Evolutionary conservation across 37 sponge, comb jelly and placozoan species (phyloP).

Genomic region (Beroe forskalii): DNA sequence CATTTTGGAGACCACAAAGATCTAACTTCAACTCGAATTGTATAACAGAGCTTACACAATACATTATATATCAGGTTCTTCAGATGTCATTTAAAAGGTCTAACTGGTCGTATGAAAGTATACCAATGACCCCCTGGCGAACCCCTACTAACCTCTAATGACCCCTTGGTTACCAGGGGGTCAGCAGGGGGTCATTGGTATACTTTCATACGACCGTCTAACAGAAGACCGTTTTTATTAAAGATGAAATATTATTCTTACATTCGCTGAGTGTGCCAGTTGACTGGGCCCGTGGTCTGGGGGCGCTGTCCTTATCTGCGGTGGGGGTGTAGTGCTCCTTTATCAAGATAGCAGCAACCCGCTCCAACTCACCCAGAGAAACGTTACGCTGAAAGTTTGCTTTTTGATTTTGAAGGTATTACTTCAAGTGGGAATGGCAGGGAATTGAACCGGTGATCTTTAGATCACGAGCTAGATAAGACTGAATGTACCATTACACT

Average conservation of each 20-base stretch:
- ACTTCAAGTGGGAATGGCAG: background rate
- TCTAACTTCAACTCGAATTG: too few relatives aligned
- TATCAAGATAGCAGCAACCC: conserved; percentile 36
- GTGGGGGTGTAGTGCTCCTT: conserved; percentile 61
- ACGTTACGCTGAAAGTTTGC: conserved; percentile 37
- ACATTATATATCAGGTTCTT: too few relatives aligned
- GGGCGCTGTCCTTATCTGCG: background rate
- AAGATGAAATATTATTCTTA: background rate
- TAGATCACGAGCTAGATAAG: too few relatives aligned
- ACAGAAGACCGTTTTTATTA: background rate
- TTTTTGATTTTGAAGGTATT: background rate
- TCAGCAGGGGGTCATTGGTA: too few relatives aligned
- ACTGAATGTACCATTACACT: too few relatives aligned
- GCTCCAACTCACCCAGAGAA: conserved; percentile 25
- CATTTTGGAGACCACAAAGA: too few relatives aligned
- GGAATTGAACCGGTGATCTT: too few relatives aligned
- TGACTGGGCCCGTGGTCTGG: background rate
- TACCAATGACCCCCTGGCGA: too few relatives aligned
- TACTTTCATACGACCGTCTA: background rate
- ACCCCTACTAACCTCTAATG: too few relatives aligned
- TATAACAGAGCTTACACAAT: too few relatives aligned
- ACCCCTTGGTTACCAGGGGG: background rate
- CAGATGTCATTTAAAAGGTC: too few relatives aligned
- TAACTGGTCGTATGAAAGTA: too few relatives aligned
- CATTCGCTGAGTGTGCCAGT: background rate